Percentiles rank a stretch among this genome's conserved stretches.
phyloP scores from a whole-genome alignment of 1,140 invertebrate species.

The Delia radicum region DNA sequence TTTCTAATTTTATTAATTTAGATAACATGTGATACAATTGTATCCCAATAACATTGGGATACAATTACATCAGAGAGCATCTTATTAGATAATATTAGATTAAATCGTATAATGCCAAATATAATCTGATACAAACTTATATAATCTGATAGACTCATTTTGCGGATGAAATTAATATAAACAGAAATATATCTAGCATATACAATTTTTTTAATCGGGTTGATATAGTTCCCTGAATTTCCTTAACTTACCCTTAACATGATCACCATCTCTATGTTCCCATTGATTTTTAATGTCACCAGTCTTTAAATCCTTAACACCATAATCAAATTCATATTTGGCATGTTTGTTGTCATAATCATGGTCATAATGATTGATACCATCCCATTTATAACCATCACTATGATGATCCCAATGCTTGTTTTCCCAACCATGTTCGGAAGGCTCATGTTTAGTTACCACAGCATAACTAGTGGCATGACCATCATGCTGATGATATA shows the following conservation, averaged over 20 bases:
- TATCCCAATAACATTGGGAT: too few relatives aligned
- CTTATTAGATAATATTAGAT: too few relatives aligned
- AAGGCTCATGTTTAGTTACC: not conserved
- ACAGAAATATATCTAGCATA: too few relatives aligned
- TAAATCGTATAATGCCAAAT: too few relatives aligned
- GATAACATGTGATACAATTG: too few relatives aligned
- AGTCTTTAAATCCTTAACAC: slow-evolving; percentile 36
- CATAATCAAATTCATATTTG: slow-evolving; percentile 24
- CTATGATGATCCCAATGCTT: not conserved
- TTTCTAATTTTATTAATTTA: too few relatives aligned
- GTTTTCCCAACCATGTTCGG: not conserved
- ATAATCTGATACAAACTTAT: too few relatives aligned
- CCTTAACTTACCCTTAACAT: slow-evolving; percentile 29
- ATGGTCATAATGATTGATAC: slow-evolving; percentile 48
- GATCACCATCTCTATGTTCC: slow-evolving; percentile 55
- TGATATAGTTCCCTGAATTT: slow-evolving; percentile 51
- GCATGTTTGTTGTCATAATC: slow-evolving; percentile 39
- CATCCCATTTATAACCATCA: not conserved
- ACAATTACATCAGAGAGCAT: too few relatives aligned
- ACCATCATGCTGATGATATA: not conserved
- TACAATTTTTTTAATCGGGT: too few relatives aligned
- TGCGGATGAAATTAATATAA: too few relatives aligned
- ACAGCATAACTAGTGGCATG: slow-evolving; percentile 10
- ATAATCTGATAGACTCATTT: too few relatives aligned
- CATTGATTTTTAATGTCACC: slow-evolving; percentile 57